Base-by-base conservation (phyloP, 2,888 invertebrate genomes). In the Chymomyza amoena region DNA sequence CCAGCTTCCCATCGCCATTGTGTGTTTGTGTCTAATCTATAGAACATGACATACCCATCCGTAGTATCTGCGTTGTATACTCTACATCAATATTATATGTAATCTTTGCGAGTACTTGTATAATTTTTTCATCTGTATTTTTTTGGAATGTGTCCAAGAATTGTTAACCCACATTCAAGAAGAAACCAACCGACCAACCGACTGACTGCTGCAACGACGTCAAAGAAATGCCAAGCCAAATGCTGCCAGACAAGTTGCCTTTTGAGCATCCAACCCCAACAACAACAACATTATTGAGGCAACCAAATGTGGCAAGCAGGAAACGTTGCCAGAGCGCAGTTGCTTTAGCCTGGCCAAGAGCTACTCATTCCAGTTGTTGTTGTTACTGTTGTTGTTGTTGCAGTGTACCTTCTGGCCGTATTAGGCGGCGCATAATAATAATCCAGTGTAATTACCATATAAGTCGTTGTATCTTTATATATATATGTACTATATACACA, bases 361-460 rank as follows among this genome's bases (percentile, higher is more conserved):
- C 13, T 45, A 45, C 32, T 32, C 32, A 6, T 45, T 36, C 36
- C 36, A 36, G 6, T 6, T 36, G 7, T 36, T 7, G 36, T 36
- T 36, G 36, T 25, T 25, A 4, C 4, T 25, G 4, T 45, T 45
- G 13, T 45, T 45, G 39, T 45, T 45, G 39, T 45, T 45, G 39
- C 39, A 13, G 39, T 13, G 39, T 25, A 10, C 66, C 65, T 63
- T 62, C 66, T 65, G 52, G 66, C 79, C 73, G 72, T 75, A 74
- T 80, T 73, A 69, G 70, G 71, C 71, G 70, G 71, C 71, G 67
- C 67, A 68, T 75, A 73, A 79, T 76, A 78, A 77, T 77, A 80
- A 82, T 70, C 73, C 80, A 73, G 72, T 76, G 73, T 80, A 84
- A 81, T 86, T 81, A 81, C 87, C 82, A 80, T 84, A 79, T 84